Base-by-base conservation (phyloP, 2,888 invertebrate species). In the Blastobasis lacticolella region DNA sequence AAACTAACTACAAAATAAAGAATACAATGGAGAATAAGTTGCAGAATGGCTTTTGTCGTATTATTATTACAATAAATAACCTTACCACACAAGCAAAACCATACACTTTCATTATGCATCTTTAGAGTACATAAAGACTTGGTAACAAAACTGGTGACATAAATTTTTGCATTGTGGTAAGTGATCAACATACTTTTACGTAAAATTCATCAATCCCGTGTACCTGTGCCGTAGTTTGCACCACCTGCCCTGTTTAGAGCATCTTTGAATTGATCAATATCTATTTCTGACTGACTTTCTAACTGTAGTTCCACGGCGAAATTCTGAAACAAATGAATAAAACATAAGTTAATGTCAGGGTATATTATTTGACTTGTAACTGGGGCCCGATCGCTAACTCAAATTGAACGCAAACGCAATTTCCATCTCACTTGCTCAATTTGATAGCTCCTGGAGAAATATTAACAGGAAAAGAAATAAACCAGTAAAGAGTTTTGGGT, bases 221-320 rank as follows among this genome's bases (percentile, higher is more conserved):
- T 87, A 45, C 94, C 94, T 48, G 94, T 94, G 49, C 94, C 94
- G 69, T 94, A 94, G 80, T 94, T 94, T 51, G 94, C 94, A 59
- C 94, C 94, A 42, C 94, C 94, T 54, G 94, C 94, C 72, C 92
- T 91, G 66, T 90, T 91, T 66, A 94, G 77, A 55, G 91, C 91
- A 52, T 92, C 91, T 66, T 90, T 90, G 75, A 94, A 93, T 72
- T 91, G 89, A 60, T 92, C 91, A 69, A 93, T 90, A 69, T 92
- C 91, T 76, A 94, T 89, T 69, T 94, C 94, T 43, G 90, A 82
- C 69, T 90, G 88, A 64, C 91, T 91, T 72, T 92, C 93, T 66
- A 93, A 82, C 74, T 93, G 92, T 61, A 94, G 81, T 73, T 94
- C 94, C 61, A 93, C 92, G 43, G 94, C 94, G 69, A 94, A 94